Conservation (phyloP, 1,140 invertebrate species). For the Ceratina australensis region DNA sequence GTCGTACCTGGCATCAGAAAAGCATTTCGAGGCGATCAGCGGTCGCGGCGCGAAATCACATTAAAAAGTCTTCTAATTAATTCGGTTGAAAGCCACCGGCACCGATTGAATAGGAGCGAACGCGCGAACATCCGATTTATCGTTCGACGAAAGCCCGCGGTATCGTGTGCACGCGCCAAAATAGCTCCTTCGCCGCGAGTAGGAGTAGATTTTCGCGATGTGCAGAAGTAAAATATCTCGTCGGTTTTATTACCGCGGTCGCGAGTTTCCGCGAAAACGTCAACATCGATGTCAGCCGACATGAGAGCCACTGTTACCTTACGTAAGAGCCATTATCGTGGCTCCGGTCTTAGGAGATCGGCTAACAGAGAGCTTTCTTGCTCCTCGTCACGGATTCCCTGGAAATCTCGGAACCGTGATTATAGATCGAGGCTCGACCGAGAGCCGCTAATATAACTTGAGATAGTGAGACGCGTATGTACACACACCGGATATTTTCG, state of each 20-base stretch:
- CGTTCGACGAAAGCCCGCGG: neutral
- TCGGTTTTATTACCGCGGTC: neutral
- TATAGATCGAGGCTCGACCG: slow-evolving; percentile 7
- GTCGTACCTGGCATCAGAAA: neutral
- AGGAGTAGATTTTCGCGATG: neutral
- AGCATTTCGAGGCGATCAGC: neutral
- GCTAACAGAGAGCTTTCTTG: neutral
- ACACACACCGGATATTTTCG: slow-evolving; percentile 49
- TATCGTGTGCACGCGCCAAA: neutral
- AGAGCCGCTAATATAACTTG: slow-evolving; percentile 42
- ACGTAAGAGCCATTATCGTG: slow-evolving; percentile 45
- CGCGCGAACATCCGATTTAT: slow-evolving; percentile 2
- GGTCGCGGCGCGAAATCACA: slow-evolving; percentile 11
- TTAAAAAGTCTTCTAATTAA: slow-evolving; percentile 32
- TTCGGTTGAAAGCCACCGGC: neutral
- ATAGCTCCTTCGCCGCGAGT: slow-evolving; percentile 5
- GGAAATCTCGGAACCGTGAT: slow-evolving; percentile 27
- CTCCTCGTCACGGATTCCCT: slow-evolving; percentile 32
- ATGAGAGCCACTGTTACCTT: slow-evolving; percentile 36
- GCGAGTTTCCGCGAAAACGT: slow-evolving; percentile 2
- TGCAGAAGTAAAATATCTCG: neutral
- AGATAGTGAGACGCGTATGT: slow-evolving; percentile 17
- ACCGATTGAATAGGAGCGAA: neutral
- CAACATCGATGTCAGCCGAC: no score
- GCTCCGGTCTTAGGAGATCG: slow-evolving; percentile 43